These are phyloP conservation scores for Oryzias javanicus DNA, from an alignment of 2,113 vertebrate genomes.

Conservation along the genomic window DNA sequence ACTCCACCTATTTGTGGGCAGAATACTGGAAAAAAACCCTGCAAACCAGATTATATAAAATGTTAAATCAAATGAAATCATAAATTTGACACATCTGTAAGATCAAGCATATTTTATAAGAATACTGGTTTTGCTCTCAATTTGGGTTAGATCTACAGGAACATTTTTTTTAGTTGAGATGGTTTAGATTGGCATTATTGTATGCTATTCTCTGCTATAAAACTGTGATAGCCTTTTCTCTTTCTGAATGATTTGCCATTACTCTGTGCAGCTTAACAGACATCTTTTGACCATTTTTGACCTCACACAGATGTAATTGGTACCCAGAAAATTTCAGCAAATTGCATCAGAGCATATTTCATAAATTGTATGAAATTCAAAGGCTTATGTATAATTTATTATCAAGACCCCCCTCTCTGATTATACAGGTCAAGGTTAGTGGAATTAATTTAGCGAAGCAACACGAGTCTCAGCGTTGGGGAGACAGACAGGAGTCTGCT, in stretches of 20 bases:
- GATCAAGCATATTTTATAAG: too few relatives aligned
- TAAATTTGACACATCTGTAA: too few relatives aligned
- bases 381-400: slow-evolving; percentile 38
- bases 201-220: too few relatives aligned
- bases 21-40: too few relatives aligned
- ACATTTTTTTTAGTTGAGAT: too few relatives aligned
- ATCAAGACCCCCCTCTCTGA: slow-evolving; percentile 10
- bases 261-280: neutral
- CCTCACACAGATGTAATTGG: slow-evolving; percentile 12
- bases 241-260: neutral
- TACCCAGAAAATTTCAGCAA: slow-evolving; percentile 37
- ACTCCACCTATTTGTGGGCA: too few relatives aligned
- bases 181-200: too few relatives aligned
- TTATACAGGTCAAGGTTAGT: slow-evolving; percentile 38
- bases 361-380: slow-evolving; percentile 22
- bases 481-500: slow-evolving; percentile 20
- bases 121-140: too few relatives aligned
- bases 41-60: too few relatives aligned
- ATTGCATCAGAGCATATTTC: slow-evolving; percentile 55
- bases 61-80: too few relatives aligned
- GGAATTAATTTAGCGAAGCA: slow-evolving; percentile 35
- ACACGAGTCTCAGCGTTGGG: slow-evolving; percentile 11
- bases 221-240: too few relatives aligned
- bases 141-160: too few relatives aligned
- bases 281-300: slow-evolving; percentile 31